Evolutionary conservation across 2,797 vertebrate species (phyloP).

Genomic region (Melanogrammus aeglefinus): DNA sequence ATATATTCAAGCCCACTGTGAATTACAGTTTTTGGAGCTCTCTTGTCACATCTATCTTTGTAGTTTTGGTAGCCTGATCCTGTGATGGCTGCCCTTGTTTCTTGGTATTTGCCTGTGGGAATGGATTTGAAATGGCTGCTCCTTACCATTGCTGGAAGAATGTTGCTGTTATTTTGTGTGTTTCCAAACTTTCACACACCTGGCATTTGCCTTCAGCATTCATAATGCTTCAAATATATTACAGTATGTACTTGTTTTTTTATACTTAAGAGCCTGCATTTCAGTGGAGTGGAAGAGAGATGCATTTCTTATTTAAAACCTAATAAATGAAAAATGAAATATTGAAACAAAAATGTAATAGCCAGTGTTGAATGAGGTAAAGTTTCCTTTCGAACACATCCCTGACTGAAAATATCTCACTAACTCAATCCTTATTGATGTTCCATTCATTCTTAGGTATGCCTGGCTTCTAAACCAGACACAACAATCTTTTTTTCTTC

Average conservation of each 20-base stretch:
- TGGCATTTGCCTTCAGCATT: no score
- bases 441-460: constrained; percentile 55
- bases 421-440: constrained; percentile 38
- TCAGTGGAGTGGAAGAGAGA: not conserved
- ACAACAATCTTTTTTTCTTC: not conserved
- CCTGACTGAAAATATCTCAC: constrained; percentile 47
- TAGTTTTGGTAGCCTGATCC: not conserved
- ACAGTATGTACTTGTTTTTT: not conserved
- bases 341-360: not conserved
- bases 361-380: not conserved
- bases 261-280: not conserved
- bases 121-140: not conserved
- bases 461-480: constrained; percentile 35
- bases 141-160: not conserved
- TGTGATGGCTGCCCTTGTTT: not conserved
- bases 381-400: constrained; percentile 26
- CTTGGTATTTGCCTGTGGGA: not conserved
- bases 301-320: not conserved
- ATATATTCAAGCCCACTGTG: no score
- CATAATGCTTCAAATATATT: not conserved
- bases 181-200: not conserved
- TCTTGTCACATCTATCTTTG: not conserved
- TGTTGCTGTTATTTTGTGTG: not conserved
- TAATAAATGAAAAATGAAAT: constrained; percentile 2
- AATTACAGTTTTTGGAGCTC: not conserved